A percentile compares a stretch with the other conserved stretches of the same genome.
phyloP scores from a whole-genome alignment of 2,797 vertebrate species.

The Lepus oiostolus region DNA sequence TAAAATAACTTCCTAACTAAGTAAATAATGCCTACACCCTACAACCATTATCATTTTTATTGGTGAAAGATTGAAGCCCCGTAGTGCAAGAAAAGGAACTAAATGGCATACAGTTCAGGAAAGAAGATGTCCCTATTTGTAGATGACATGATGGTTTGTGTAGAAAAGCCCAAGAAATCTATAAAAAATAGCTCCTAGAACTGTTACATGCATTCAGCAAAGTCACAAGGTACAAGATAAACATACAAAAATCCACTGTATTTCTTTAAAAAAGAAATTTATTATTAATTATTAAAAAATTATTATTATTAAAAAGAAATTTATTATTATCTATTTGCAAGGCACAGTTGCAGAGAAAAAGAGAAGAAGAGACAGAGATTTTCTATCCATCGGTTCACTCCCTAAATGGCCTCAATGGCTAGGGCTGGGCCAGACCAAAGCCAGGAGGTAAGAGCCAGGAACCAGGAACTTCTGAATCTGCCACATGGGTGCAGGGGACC shows the following conservation, averaged over 20 bases:
- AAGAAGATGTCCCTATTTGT: neutral
- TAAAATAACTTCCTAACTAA: conserved; percentile 15
- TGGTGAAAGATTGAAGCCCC: neutral
- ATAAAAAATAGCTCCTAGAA: neutral
- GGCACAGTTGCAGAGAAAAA: too few species aligned
- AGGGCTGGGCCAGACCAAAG: too few species aligned
- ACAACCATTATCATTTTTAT: neutral
- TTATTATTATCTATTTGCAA: too few species aligned
- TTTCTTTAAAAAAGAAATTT: neutral
- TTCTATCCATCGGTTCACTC: too few species aligned
- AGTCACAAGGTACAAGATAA: neutral
- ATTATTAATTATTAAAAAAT: too few species aligned
- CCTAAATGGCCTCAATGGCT: too few species aligned
- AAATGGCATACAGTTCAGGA: neutral
- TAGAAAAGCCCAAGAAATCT: neutral
- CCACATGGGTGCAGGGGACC: too few species aligned
- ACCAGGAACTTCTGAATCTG: too few species aligned
- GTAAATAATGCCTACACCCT: neutral
- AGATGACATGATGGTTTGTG: neutral
- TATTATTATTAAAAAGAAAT: too few species aligned
- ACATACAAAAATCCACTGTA: neutral
- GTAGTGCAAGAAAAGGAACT: neutral
- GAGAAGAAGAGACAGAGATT: too few species aligned
- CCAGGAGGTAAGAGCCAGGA: too few species aligned
- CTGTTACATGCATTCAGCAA: neutral